Evolutionary conservation across 1,140 invertebrate genomes (phyloP).

Genomic region (Venustaconcha ellipsiformis): DNA sequence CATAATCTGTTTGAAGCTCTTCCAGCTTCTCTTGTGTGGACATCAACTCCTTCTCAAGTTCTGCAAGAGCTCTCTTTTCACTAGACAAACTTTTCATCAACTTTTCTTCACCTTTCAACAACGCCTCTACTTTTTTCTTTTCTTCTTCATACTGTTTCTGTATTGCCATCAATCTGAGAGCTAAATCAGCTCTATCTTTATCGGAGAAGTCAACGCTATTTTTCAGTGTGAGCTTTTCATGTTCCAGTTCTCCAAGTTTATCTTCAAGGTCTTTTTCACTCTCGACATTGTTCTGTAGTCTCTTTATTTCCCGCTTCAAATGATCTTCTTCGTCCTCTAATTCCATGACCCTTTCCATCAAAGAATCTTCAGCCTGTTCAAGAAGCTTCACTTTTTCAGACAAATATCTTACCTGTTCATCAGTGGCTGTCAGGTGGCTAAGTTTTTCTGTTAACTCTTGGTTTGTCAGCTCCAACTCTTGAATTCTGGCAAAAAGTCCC

Average conservation of each 20-base stretch:
- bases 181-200: slow-evolving; percentile 30
- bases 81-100: slow-evolving; percentile 35
- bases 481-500: slow-evolving; percentile 50
- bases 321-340: slow-evolving; percentile 56
- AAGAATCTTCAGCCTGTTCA: slow-evolving; percentile 56
- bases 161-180: slow-evolving; percentile 15
- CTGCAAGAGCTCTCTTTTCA: slow-evolving; percentile 28
- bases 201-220: slow-evolving; percentile 15
- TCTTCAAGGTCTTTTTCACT: slow-evolving; percentile 29
- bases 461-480: slow-evolving; percentile 53
- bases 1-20: slow-evolving; percentile 35
- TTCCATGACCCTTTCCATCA: slow-evolving; percentile 64
- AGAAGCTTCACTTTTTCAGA: slow-evolving; percentile 53
- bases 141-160: slow-evolving; percentile 34
- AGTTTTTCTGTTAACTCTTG: slow-evolving; percentile 40
- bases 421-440: slow-evolving; percentile 32
- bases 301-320: slow-evolving; percentile 39
- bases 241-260: slow-evolving; percentile 33
- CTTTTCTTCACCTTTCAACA: slow-evolving; percentile 36
- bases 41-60: slow-evolving; percentile 36
- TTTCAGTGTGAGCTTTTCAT: slow-evolving; percentile 32
- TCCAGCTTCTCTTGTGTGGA: slow-evolving; percentile 30
- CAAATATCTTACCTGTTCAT: slow-evolving; percentile 41
- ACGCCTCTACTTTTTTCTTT: slow-evolving; percentile 37
- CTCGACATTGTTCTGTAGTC: slow-evolving; percentile 25